A percentile compares a stretch with the other conserved stretches of the same genome.
Conservation (phyloP, 2,113 vertebrate genomes). For the Pseudorasbora parva region DNA sequence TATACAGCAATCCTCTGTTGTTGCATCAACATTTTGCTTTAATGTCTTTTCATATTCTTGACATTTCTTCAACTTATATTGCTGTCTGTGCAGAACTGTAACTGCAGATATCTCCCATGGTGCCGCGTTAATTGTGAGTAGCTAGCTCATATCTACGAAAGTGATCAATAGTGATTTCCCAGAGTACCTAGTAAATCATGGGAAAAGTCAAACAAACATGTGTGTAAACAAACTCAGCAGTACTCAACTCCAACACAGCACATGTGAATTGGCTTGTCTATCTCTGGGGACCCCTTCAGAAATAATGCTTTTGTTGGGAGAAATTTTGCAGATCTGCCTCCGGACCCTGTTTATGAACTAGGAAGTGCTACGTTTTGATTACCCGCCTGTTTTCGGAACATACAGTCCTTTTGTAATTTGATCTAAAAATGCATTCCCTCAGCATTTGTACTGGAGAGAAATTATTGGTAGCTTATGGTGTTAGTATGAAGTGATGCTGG, state of each 20-base stretch:
- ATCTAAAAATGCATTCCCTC: conserved; percentile 17
- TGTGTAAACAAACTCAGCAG: conserved; percentile 50
- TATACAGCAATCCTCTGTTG: conserved; percentile 8
- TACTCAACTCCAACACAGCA: conserved; percentile 43
- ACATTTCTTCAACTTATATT: conserved; percentile 11
- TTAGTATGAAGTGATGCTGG: background rate
- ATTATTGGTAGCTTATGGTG: conserved; percentile 31
- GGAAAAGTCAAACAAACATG: conserved; percentile 39
- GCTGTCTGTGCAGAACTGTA: conserved; percentile 37
- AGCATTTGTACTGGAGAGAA: conserved; percentile 28
- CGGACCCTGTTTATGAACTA: conserved; percentile 12
- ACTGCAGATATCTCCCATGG: conserved; percentile 9
- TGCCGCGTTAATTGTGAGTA: conserved; percentile 42
- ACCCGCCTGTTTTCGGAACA: conserved; percentile 2
- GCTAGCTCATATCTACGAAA: conserved; percentile 26
- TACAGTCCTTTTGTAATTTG: conserved; percentile 10
- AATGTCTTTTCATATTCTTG: conserved; percentile 31
- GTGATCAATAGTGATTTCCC: conserved; percentile 54
- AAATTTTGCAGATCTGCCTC: conserved; percentile 26
- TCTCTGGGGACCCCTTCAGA: conserved; percentile 20
- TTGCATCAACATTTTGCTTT: conserved; percentile 31
- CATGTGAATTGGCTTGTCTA: conserved; percentile 44
- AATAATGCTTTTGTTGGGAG: conserved; percentile 43
- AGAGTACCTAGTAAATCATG: conserved; percentile 50
- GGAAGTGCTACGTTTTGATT: conserved; percentile 40